Evolutionary conservation across 1,140 invertebrate species (phyloP), one percentile per base, ranked within the genome.

Genomic region (Coboldia fuscipes): DNA sequence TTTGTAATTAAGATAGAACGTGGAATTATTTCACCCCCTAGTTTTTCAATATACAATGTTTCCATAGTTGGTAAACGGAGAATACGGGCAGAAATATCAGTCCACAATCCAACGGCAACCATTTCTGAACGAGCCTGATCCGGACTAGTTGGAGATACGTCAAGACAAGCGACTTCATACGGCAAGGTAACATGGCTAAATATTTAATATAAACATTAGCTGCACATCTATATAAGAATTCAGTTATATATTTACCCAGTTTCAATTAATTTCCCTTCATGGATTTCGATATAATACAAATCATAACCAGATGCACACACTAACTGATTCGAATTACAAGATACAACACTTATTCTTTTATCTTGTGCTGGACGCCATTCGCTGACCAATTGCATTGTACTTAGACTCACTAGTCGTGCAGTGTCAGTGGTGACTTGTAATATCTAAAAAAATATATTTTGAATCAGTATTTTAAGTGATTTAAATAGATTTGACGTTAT

Each of bases 91-190:
- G 89, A 93, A 42, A 97, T 94, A 46, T 97, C 90, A 8, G 86
- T 94, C 94, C 94, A 98, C 14, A 97, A 62, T 1, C 93, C 94
- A 23, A 97, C 83, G 14, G 85, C 86, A 23, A 86, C 77, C 10
- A 94, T 61, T 23, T 75, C 70, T 0, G 80, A 68, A 34, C 68
- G 68, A 1, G 47, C 66, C 2, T 53, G 48, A 17, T 62, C 63
- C 14, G 67, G 65, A 38, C 70, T 67, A 3, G 93, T 57, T 0
- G 89, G 82, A 5, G 81, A 88, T 13, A 98, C 72, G 58, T 98
- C 93, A 18, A 98, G 48, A 59, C 94, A 98, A 15, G 94, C 90
- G 18, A 97, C 80, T 62, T 99, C 93, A 41, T 56, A 54, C 21
- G 45, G 42, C 37, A 53, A 41, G 7, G 42, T 41, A 31, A 46